Percentiles rank a stretch among this genome's conserved stretches.
Conservation (phyloP, 2,888 invertebrate species). For the Arctia plantaginis region DNA sequence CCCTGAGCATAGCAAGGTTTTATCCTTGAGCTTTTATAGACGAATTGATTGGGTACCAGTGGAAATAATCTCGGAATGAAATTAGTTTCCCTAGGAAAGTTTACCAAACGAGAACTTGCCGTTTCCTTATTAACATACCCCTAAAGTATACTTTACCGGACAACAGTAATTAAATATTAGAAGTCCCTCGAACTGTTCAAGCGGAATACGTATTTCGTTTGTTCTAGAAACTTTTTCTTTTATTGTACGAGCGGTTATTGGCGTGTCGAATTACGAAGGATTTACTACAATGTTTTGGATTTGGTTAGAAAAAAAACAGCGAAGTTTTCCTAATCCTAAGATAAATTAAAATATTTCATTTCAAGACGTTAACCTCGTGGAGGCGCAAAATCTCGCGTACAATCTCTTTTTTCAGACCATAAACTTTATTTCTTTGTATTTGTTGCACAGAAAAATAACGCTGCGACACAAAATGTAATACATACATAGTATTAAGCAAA, state of each 20-base stretch:
- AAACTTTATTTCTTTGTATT: constrained; percentile 36
- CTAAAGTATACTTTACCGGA: constrained; percentile 65
- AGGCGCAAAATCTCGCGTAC: constrained; percentile 36
- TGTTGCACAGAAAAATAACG: constrained; percentile 31
- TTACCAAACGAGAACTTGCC: constrained; percentile 58
- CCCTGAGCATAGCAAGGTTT: constrained; percentile 65
- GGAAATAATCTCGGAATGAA: constrained; percentile 77
- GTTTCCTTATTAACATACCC: constrained; percentile 73
- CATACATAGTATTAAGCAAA: constrained; percentile 17
- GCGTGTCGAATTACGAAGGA: constrained; percentile 32
- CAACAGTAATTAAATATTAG: constrained; percentile 67
- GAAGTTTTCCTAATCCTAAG: constrained; percentile 35
- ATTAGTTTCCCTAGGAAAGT: constrained; percentile 77
- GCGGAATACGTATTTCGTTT: constrained; percentile 22
- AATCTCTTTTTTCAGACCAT: constrained; percentile 33
- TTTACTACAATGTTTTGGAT: constrained; percentile 26
- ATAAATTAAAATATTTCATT: constrained; percentile 46
- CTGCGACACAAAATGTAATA: constrained; percentile 17
- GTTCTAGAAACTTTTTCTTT: constrained; percentile 25
- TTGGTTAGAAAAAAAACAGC: constrained; percentile 28
- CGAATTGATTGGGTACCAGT: constrained; percentile 79
- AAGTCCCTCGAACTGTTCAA: constrained; percentile 44
- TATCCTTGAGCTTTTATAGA: constrained; percentile 77
- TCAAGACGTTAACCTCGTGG: constrained; percentile 35
- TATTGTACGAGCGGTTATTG: constrained; percentile 24